Evolutionary conservation across 2,113 vertebrate genomes (phyloP), one percentile per base, ranked within the genome.

Genomic region (Phaethornis superciliosus): DNA sequence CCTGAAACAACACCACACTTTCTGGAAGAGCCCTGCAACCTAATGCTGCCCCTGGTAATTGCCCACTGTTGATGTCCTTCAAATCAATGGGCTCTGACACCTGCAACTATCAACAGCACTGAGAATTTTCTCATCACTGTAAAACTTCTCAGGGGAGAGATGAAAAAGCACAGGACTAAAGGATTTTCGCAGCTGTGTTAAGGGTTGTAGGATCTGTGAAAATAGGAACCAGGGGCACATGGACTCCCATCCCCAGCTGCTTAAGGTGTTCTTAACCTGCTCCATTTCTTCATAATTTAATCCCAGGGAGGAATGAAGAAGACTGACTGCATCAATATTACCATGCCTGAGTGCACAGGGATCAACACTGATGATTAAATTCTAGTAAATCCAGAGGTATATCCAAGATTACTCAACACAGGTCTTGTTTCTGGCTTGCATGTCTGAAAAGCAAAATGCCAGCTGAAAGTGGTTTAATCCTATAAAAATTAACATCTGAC

Each of bases 1-100:
- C 30, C 22, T 60, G 67, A 44, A 23, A 23, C 51, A 70, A 10
- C 2, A 5, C 33, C 56, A 64, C 28, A 14, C 20, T 60, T 71
- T 52, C 42, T 63, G 47, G 17, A 79, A 64, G 20, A 44, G 17
- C 24, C 51, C 28, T 37, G 52, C 30, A 78, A 59, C 26, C 6
- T 77, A 52, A 16, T 1, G 0, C n/a, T 80, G 33, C 21, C 37
- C 68, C 22, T 1, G 1, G 44, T 74, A 44, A 59, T 22, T 52
- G 63, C 47, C 32, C 3, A 0, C 23, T 18, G 10, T 9, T 44
- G 37, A 23, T 33, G 11, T 15, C 16, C 27, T 54, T 88, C 68
- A 84, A 51, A 54, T 44, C 23, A 91, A 49, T 1, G 11, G n/a
- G 32, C 24, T 79, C 46, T 4, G 7, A 63, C 47, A 76, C 32